Percentiles rank a stretch among this genome's conserved stretches.
These are phyloP conservation scores for Cynopterus sphinx DNA, from an alignment of 2,797 vertebrate genomes.

Conservation along the genomic window DNA sequence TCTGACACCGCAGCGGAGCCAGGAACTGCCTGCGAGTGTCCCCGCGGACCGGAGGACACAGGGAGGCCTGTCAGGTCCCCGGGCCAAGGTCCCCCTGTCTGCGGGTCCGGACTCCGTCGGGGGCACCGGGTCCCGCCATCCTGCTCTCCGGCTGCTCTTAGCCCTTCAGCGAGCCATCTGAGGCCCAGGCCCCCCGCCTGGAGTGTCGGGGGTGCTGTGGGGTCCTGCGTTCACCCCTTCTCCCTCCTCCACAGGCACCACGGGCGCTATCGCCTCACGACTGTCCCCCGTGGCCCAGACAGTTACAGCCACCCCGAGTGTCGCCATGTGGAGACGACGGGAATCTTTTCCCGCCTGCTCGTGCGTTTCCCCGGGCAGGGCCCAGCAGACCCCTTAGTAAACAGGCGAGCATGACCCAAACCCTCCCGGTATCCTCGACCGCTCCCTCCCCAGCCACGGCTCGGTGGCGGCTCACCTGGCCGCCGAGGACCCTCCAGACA, in stretches of 20 bases:
- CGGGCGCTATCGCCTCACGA: fast-evolving
- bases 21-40: background rate
- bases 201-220: background rate
- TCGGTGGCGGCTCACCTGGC: background rate
- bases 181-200: fast-evolving
- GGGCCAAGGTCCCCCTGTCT: background rate
- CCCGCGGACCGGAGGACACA: background rate
- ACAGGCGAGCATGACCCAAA: background rate
- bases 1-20: background rate
- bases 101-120: background rate
- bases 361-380: background rate
- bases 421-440: background rate
- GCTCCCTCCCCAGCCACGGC: fast-evolving
- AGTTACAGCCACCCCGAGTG: fast-evolving
- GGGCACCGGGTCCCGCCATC: background rate
- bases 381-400: background rate
- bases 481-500: background rate
- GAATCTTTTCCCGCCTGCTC: fast-evolving
- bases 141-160: background rate
- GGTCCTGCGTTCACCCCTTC: background rate
- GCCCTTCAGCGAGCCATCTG: fast-evolving
- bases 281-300: background rate
- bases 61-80: too few species aligned
- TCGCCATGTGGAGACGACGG: background rate
- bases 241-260: background rate